A percentile compares a stretch with the other conserved stretches of the same genome.
Evolutionary conservation across 2,113 vertebrate species (phyloP).

Genomic region (Pipra filicauda): DNA sequence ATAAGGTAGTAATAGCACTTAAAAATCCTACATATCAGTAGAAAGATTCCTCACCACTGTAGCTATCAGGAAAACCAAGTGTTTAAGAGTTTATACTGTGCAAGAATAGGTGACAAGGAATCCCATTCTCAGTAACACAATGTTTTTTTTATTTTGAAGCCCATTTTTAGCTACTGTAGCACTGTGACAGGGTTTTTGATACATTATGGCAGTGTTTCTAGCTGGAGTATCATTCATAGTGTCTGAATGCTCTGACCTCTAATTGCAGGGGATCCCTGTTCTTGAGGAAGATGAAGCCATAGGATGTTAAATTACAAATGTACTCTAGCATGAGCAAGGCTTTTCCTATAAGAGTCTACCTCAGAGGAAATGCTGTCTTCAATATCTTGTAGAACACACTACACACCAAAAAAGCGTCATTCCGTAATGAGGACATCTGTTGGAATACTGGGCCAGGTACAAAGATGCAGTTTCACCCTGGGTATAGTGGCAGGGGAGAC

Average conservation of each 20-base stretch:
- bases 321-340: not conserved
- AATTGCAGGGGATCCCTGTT: fast-evolving
- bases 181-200: not conserved
- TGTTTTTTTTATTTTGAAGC: not conserved
- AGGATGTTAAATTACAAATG: not conserved
- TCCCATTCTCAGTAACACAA: not conserved
- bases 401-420: not conserved
- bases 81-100: not conserved
- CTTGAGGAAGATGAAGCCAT: not conserved
- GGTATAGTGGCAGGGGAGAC: not conserved
- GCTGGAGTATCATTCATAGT: not conserved
- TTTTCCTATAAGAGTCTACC: not conserved
- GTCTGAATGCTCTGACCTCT: not conserved
- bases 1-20: not conserved
- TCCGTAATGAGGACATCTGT: not conserved
- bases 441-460: not conserved
- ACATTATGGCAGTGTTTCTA: not conserved
- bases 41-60: not conserved
- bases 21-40: not conserved
- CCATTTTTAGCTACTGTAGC: not conserved
- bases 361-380: not conserved
- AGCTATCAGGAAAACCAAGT: not conserved
- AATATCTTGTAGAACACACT: not conserved
- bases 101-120: not conserved
- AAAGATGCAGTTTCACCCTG: not conserved